Conservation (phyloP, 2,797 vertebrate genomes). For the Carapus acus region DNA sequence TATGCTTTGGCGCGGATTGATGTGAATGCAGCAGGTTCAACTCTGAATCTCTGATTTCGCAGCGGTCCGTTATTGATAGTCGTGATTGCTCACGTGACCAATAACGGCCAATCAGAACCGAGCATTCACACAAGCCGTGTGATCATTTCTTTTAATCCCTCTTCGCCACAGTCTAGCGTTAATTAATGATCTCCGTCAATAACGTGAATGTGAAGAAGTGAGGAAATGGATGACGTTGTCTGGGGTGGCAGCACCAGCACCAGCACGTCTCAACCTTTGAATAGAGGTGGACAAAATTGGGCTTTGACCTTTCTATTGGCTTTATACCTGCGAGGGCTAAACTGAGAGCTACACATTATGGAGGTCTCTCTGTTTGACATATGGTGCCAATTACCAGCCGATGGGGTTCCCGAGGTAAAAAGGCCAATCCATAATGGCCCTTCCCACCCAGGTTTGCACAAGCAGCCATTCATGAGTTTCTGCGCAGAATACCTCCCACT, state of each 20-base stretch:
- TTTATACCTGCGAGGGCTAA: conserved; percentile 11
- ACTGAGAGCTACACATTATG: conserved; percentile 42
- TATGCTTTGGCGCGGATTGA: too few species aligned
- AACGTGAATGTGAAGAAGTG: too few species aligned
- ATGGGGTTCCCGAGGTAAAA: conserved; percentile 63
- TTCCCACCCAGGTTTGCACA: conserved; percentile 64
- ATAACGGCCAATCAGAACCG: too few species aligned
- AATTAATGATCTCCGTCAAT: too few species aligned
- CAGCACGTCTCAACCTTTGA: conserved; percentile 1
- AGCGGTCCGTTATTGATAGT: too few species aligned
- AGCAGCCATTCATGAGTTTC: conserved; percentile 65
- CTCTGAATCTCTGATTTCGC: too few species aligned
- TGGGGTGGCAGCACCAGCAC: background rate
- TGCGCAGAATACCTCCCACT: conserved; percentile 49
- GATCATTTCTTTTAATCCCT: too few species aligned
- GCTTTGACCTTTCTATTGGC: conserved; percentile 4
- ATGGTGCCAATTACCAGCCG: conserved; percentile 71
- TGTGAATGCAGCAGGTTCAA: too few species aligned
- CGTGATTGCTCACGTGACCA: too few species aligned
- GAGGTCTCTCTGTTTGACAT: conserved; percentile 60
- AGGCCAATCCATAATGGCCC: conserved; percentile 62
- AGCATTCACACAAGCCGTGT: too few species aligned
- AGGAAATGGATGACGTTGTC: too few species aligned
- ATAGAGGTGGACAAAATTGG: conserved; percentile 13
- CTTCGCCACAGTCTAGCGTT: too few species aligned